These are phyloP conservation scores for Gambusia holbrooki DNA, from an alignment of 2,113 vertebrate genomes.

Conservation along the genomic window DNA sequence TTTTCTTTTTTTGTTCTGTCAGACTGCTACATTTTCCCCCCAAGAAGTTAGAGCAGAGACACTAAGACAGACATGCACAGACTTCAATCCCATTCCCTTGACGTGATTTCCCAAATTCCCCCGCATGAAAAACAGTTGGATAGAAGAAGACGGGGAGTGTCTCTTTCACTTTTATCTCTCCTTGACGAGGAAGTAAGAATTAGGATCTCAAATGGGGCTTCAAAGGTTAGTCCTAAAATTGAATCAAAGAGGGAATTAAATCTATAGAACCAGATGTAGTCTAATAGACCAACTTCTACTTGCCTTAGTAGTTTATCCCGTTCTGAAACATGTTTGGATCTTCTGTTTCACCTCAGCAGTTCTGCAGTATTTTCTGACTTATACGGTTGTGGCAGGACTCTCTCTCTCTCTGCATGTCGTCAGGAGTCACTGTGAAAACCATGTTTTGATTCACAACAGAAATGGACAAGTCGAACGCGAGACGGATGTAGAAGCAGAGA, in stretches of 20 bases:
- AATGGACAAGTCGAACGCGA: too few relatives aligned
- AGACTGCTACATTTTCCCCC: slow-evolving; percentile 17
- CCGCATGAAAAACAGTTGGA: slow-evolving; percentile 20
- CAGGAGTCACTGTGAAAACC: too few relatives aligned
- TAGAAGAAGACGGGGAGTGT: not conserved
- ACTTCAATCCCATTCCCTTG: slow-evolving; percentile 45
- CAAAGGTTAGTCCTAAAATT: not conserved
- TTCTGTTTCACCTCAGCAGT: too few relatives aligned
- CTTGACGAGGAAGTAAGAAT: slow-evolving; percentile 12
- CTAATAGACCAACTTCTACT: slow-evolving; percentile 1
- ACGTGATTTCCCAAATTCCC: slow-evolving; percentile 34
- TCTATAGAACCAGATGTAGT: slow-evolving; percentile 26
- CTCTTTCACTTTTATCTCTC: slow-evolving; percentile 9
- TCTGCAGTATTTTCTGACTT: too few relatives aligned
- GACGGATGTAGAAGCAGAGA: too few relatives aligned
- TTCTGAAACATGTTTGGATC: too few relatives aligned
- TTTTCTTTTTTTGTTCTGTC: slow-evolving; percentile 19
- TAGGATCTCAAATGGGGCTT: not conserved
- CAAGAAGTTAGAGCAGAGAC: slow-evolving; percentile 20
- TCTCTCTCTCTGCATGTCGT: too few relatives aligned
- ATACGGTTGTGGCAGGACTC: too few relatives aligned
- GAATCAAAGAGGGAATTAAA: slow-evolving; percentile 47
- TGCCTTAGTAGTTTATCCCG: too few relatives aligned
- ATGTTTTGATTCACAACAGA: too few relatives aligned
- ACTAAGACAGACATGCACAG: slow-evolving; percentile 11